Base-by-base conservation (phyloP, 2,888 invertebrate species). In the Chalcis sispes region DNA sequence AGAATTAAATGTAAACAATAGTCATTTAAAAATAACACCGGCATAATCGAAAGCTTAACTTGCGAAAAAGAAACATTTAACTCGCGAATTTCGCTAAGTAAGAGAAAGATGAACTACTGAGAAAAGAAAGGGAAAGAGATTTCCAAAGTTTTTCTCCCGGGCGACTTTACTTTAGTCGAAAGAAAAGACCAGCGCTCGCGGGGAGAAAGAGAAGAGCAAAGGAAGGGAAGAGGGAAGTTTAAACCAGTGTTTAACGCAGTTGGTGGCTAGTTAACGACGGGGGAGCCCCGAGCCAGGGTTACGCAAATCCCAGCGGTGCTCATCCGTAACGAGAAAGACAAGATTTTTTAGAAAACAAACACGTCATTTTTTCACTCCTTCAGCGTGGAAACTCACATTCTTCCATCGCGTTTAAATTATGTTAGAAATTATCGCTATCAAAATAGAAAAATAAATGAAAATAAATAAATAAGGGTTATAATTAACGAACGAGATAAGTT, bases 211-310 rank as follows among this genome's bases (percentile, higher is more conserved):
- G 72, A 77, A 79, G 79, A 78, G 59, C 71, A 80, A 80, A n/a
- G n/a, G 80, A 77, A 77, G 67, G 73, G 74, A 79, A 78, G 77
- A 81, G 79, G 84, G 82, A 82, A 85, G 81, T 85, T 85, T 85
- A 85, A 85, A 85, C 81, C 85, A 84, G 83, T 84, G 84, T 84
- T 85, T 84, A 86, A 85, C 85, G 83, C 82, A 85, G 85, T 85
- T 84, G 83, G 84, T 79, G 84, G 84, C 82, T 84, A 83, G 83
- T 85, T 85, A 84, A 82, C 82, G 82, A 79, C 78, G 74, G 82
- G 82, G 82, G 83, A 74, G 42, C 77, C 69, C 36, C 23, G 77
- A 79, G 69, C 59, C 79, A 75, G 80, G 81, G 79, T 80, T 80
- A 76, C n/a, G n/a, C n/a, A n/a, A n/a, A n/a, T 72, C 10, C 61